Evolutionary conservation across 2,888 invertebrate species (phyloP).

Genomic region (Drosophila ochracea): DNA sequence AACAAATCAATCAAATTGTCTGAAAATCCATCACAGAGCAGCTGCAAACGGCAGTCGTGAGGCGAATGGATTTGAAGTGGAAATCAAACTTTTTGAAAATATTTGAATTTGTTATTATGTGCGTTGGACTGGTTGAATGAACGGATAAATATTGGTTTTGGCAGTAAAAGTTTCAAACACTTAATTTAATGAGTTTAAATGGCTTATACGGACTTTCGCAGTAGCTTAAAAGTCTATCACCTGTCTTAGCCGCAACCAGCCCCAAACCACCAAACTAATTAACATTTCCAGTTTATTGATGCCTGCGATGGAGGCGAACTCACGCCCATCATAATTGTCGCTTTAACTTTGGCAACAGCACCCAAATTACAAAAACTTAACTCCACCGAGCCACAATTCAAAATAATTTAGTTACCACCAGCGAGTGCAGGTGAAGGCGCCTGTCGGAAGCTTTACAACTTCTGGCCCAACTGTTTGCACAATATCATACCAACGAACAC

Average conservation of each 20-base stretch:
- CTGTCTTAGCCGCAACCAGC: conserved; percentile 4
- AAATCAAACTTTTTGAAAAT: conserved; percentile 67
- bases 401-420: conserved; percentile 79
- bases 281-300: conserved; percentile 41
- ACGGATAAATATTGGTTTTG: conserved; percentile 25
- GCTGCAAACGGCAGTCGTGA: conserved; percentile 24
- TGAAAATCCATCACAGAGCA: conserved; percentile 60
- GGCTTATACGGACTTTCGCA: neutral
- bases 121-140: conserved; percentile 36
- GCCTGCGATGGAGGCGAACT: neutral
- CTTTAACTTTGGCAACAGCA: conserved; percentile 40
- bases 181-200: conserved; percentile 33
- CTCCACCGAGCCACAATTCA: conserved; percentile 46
- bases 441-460: conserved; percentile 76
- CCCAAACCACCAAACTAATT: conserved; percentile 31
- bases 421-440: conserved; percentile 58
- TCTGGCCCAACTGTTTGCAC: conserved; percentile 68
- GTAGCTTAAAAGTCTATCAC: conserved; percentile 3
- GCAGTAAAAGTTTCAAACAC: conserved; percentile 24
- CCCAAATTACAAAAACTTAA: conserved; percentile 54
- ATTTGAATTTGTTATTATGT: conserved; percentile 71
- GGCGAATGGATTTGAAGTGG: conserved; percentile 45
- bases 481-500: conserved; percentile 47
- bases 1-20: conserved; percentile 79
- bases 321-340: conserved; percentile 41